phyloP scores from a whole-genome alignment of 2,797 vertebrate genomes.

The Cossypha dichroa region DNA sequence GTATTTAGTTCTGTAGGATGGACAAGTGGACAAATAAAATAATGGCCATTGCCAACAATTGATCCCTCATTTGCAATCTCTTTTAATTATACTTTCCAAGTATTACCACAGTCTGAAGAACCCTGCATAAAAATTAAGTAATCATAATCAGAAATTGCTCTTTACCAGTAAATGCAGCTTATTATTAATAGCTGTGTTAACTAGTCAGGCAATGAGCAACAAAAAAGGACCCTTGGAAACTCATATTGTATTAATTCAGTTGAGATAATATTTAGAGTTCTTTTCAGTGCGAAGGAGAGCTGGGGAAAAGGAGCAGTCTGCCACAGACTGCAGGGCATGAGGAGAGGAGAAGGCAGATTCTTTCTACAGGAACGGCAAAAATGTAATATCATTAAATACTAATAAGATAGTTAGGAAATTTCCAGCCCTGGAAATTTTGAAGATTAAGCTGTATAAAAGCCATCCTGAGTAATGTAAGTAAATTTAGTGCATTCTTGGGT shows the following conservation, averaged over 20 bases:
- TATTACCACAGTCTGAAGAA: neutral
- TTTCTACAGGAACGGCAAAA: neutral
- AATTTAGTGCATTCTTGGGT: neutral
- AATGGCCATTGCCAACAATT: neutral
- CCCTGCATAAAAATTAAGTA: neutral
- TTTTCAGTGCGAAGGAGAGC: neutral
- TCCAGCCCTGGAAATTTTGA: neutral
- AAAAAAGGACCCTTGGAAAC: neutral
- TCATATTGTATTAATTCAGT: neutral
- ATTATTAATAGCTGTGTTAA: neutral
- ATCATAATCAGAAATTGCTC: neutral
- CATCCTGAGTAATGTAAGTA: neutral
- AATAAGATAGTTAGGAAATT: neutral
- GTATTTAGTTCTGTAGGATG: neutral
- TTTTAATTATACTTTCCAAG: neutral
- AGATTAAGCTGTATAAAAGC: neutral
- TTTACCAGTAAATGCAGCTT: neutral
- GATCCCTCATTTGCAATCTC: neutral
- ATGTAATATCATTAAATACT: neutral
- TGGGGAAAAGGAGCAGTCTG: neutral
- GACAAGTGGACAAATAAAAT: neutral
- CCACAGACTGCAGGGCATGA: neutral
- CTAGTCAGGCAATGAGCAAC: rapidly evolving
- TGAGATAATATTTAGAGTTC: neutral
- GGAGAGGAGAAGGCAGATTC: neutral